A percentile compares a stretch with the other conserved stretches of the same genome.
phyloP scores from a whole-genome alignment of 2,113 vertebrate species.

The Lepisosteus oculatus region DNA sequence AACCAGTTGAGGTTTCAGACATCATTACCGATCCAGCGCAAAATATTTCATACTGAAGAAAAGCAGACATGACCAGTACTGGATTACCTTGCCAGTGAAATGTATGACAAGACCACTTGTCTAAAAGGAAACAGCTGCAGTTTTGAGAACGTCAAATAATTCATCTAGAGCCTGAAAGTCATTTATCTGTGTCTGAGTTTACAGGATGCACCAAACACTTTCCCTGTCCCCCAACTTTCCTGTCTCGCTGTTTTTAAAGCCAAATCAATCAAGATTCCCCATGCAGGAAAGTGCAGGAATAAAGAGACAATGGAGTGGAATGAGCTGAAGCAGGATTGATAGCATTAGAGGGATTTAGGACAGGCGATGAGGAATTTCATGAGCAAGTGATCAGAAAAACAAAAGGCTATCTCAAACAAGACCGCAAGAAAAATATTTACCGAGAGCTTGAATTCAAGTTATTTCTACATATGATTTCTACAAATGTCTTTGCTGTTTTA shows the following conservation, averaged over 20 bases:
- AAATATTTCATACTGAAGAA: conserved; percentile 32
- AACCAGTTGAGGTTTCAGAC: conserved; percentile 11
- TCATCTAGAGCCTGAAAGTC: conserved; percentile 32
- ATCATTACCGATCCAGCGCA: conserved; percentile 24
- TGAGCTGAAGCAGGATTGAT: conserved; percentile 60
- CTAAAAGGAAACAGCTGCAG: conserved; percentile 36
- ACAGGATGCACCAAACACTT: conserved; percentile 55
- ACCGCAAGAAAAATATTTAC: conserved; percentile 43
- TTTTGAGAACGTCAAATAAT: conserved; percentile 54
- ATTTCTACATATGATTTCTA: conserved; percentile 34
- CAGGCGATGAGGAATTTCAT: conserved; percentile 43
- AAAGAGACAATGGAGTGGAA: conserved; percentile 69
- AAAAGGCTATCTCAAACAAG: conserved; percentile 28
- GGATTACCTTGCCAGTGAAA: conserved; percentile 36
- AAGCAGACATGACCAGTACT: conserved; percentile 29
- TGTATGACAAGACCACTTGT: conserved; percentile 31
- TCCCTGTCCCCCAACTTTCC: conserved; percentile 53
- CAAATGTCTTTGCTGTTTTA: neutral
- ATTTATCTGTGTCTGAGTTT: conserved; percentile 66
- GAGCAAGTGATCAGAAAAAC: conserved; percentile 23
- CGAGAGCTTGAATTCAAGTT: conserved; percentile 23
- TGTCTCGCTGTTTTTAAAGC: conserved; percentile 52
- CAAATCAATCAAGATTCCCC: conserved; percentile 64
- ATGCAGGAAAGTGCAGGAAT: conserved; percentile 63
- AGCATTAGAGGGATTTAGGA: conserved; percentile 47